Conservation (phyloP, 2,888 invertebrate genomes). For the Tillus elongatus region DNA sequence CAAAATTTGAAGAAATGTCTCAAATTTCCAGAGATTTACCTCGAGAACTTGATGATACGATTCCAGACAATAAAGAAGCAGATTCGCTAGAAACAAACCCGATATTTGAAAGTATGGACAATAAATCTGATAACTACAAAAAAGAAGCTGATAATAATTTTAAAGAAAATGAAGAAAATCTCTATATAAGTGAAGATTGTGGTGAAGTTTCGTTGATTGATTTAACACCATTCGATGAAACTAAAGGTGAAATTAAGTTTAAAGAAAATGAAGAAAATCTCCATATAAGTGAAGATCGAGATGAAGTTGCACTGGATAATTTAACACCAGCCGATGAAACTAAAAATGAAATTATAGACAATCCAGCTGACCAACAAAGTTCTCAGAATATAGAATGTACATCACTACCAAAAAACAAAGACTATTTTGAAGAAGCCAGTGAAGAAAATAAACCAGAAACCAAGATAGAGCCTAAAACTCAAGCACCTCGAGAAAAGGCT, state of each 20-base stretch:
- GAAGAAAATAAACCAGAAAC: too few species aligned
- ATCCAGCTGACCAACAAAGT: too few species aligned
- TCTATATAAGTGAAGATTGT: not conserved
- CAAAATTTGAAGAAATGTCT: conserved; percentile 1
- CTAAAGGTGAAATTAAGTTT: not conserved
- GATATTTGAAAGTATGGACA: conserved; percentile 3
- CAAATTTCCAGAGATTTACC: not conserved
- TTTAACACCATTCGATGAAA: not conserved
- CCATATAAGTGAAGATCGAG: not conserved
- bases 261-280: not conserved
- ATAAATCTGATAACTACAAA: not conserved
- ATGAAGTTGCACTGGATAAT: too few species aligned
- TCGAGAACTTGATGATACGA: not conserved
- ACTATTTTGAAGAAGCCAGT: too few species aligned
- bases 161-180: conserved; percentile 6
- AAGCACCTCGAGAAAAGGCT: too few species aligned
- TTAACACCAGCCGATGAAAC: too few species aligned
- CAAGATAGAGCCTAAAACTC: too few species aligned
- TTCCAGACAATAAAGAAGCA: not conserved
- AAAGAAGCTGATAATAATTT: conserved; percentile 6
- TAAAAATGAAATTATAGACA: too few species aligned
- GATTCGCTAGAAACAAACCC: not conserved
- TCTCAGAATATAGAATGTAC: too few species aligned
- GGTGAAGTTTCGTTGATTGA: too few species aligned
- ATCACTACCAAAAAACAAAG: too few species aligned